Evolutionary conservation across 2,888 invertebrate genomes (phyloP).

Genomic region (Eurytoma californica): DNA sequence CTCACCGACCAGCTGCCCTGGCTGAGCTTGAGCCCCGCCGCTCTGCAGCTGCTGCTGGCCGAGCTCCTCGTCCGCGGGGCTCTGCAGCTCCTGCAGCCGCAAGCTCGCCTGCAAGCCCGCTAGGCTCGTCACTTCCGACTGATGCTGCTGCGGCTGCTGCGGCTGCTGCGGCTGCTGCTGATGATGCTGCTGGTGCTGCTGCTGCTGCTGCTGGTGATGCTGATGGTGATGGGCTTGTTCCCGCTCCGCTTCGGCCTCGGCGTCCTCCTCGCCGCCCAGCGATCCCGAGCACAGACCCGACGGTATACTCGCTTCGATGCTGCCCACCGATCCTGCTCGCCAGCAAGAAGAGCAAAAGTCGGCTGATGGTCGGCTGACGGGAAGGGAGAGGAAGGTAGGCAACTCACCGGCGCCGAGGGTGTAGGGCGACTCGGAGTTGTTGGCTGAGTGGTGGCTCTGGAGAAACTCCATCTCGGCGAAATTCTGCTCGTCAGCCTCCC

Average conservation of each 20-base stretch:
- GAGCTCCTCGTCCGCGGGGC: constrained; percentile 65
- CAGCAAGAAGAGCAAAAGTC: neutral
- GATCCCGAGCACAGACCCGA: constrained; percentile 70
- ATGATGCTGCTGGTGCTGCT: constrained; percentile 27
- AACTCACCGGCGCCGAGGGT: constrained; percentile 71
- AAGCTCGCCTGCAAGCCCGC: constrained; percentile 65
- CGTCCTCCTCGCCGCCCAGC: constrained; percentile 64
- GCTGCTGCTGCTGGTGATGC: constrained; percentile 30
- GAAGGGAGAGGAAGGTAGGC: too few species aligned
- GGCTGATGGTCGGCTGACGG: too few species aligned
- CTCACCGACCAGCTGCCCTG: constrained; percentile 68
- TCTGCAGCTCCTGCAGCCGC: constrained; percentile 71
- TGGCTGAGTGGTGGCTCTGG: constrained; percentile 74
- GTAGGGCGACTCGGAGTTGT: constrained; percentile 73
- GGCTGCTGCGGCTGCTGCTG: constrained; percentile 20
- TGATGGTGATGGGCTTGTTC: constrained; percentile 33
- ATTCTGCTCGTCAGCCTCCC: constrained; percentile 68
- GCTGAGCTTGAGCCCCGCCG: neutral
- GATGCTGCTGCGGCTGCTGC: constrained; percentile 19
- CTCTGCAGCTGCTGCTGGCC: constrained; percentile 9
- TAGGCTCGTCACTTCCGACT: constrained; percentile 42
- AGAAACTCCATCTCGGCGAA: constrained; percentile 75
- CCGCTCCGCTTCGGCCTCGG: constrained; percentile 36
- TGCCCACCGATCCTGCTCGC: constrained; percentile 70
- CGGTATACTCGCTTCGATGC: constrained; percentile 73